Conservation (phyloP, 2,888 invertebrate species). For the Harmothoe impar region DNA sequence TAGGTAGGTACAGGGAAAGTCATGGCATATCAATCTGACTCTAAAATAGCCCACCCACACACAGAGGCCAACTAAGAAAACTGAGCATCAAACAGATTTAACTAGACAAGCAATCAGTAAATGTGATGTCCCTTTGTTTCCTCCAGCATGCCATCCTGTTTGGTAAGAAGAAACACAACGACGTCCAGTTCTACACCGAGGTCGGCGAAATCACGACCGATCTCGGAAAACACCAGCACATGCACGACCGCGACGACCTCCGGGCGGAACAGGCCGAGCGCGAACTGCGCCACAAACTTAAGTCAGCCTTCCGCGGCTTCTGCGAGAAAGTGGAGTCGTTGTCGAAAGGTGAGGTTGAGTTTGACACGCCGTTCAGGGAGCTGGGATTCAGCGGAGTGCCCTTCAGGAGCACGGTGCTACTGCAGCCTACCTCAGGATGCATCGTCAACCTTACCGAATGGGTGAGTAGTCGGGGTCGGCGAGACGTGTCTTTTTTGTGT, state of each 20-base stretch:
- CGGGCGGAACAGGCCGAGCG: constrained; percentile 98
- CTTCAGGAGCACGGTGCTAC: constrained; percentile 95
- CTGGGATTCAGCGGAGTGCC: constrained; percentile 99
- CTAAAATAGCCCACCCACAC: too few relatives aligned
- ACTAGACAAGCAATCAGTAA: too few relatives aligned
- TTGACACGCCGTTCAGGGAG: constrained; percentile 99
- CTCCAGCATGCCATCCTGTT: constrained; percentile 97
- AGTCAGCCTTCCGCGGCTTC: constrained; percentile 98
- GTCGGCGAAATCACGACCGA: constrained; percentile 99
- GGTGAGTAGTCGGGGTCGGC: too few relatives aligned
- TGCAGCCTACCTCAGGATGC: constrained; percentile 99
- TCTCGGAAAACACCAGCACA: constrained; percentile 99
- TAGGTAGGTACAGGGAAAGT: too few relatives aligned
- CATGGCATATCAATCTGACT: too few relatives aligned
- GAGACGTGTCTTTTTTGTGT: too few relatives aligned
- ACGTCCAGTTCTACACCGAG: constrained; percentile 99
- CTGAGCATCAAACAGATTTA: too few relatives aligned
- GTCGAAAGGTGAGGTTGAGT: constrained; percentile 98
- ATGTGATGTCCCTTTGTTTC: not conserved
- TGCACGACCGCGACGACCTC: constrained; percentile 99
- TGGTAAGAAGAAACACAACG: constrained; percentile 99
- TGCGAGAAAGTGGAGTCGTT: constrained; percentile 97
- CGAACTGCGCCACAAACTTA: constrained; percentile 97
- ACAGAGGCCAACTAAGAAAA: too few relatives aligned
- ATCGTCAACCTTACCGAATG: constrained; percentile 98